These are phyloP conservation scores for Azemiops feae DNA, from an alignment of 2,113 vertebrate species.

Conservation along the genomic window DNA sequence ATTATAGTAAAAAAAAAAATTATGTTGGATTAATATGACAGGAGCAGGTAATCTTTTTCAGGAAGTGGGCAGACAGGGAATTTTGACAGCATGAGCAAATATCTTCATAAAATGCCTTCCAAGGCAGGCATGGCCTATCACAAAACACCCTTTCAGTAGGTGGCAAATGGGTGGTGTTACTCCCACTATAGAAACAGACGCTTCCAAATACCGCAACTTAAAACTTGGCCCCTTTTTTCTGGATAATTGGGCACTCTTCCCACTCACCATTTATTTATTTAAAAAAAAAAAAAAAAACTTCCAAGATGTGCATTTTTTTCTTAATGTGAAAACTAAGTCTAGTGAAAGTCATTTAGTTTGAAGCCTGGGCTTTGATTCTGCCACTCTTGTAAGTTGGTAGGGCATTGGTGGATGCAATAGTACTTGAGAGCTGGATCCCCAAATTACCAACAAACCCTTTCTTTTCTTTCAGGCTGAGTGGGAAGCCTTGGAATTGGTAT, in stretches of 20 bases:
- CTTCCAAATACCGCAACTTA: not conserved
- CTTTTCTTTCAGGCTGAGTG: conserved; percentile 75
- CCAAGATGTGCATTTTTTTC: not conserved
- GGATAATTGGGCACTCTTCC: not conserved
- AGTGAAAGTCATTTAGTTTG: not conserved
- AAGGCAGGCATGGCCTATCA: not conserved
- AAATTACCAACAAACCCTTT: not conserved
- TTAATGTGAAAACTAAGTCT: not conserved
- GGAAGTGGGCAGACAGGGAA: not conserved
- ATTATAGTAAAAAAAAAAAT: not conserved
- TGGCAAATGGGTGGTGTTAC: not conserved
- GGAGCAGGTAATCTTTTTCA: not conserved
- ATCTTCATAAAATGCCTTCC: not conserved
- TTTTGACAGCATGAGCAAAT: not conserved
- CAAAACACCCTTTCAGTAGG: not conserved
- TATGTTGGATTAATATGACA: not conserved
- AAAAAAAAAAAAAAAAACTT: not conserved
- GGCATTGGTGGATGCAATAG: not conserved
- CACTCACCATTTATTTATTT: not conserved
- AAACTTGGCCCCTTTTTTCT: not conserved
- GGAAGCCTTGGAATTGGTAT: conserved; percentile 82
- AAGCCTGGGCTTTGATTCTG: not conserved
- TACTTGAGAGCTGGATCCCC: not conserved
- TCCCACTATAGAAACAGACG: not conserved
- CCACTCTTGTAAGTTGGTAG: not conserved